These are phyloP conservation scores for Emydoidea blandingii DNA, from an alignment of 2,797 vertebrate species.

Conservation along the genomic window DNA sequence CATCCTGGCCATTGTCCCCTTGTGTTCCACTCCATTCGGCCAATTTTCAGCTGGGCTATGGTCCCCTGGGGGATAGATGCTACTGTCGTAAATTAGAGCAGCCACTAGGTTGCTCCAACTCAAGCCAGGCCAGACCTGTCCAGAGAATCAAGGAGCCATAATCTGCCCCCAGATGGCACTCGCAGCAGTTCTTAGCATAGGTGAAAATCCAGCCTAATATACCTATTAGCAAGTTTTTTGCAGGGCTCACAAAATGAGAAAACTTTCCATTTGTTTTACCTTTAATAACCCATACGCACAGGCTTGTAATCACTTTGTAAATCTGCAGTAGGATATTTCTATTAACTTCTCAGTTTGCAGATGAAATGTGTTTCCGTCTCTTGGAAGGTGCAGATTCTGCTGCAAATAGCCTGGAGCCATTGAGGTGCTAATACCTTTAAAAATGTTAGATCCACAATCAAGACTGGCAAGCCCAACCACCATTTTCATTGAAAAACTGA, in stretches of 20 bases:
- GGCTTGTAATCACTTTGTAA: no score
- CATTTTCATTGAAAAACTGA: no score
- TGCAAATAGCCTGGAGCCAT: background rate
- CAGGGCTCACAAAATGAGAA: background rate
- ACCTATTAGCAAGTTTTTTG: background rate
- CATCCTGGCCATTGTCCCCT: background rate
- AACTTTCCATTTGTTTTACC: no score
- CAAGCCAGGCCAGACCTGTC: background rate
- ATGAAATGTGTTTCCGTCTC: no score
- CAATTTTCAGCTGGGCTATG: background rate
- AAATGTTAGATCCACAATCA: fast-evolving
- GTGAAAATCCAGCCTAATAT: fast-evolving
- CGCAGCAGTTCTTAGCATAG: background rate
- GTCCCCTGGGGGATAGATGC: background rate
- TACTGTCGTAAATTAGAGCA: background rate
- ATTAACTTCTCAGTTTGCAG: no score
- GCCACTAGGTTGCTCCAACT: background rate
- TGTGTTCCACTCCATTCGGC: no score
- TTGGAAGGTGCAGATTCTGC: fast-evolving
- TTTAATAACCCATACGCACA: no score
- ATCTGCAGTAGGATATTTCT: no score
- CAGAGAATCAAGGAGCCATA: background rate
- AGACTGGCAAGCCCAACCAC: fast-evolving
- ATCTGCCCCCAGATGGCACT: no score
- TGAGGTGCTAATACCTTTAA: fast-evolving